phyloP scores from a whole-genome alignment of 1,140 invertebrate genomes.

The Thalassaphorura encarpata region DNA sequence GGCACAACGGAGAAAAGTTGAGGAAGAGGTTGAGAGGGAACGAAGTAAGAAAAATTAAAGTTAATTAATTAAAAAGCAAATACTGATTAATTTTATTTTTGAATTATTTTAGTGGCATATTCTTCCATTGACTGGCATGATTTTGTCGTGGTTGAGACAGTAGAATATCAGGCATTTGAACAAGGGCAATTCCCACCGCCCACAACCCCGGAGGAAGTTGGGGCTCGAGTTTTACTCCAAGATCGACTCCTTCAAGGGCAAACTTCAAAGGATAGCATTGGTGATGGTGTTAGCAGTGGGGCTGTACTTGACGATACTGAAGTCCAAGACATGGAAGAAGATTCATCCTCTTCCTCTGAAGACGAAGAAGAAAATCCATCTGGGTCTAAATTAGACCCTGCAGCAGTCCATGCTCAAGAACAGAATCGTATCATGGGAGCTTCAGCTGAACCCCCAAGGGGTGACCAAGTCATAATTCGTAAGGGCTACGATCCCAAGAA shows the following conservation, averaged over 20 bases:
- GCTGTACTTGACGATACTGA: conserved; percentile 1
- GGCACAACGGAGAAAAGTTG: conserved; percentile 77
- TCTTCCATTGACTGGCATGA: conserved; percentile 99
- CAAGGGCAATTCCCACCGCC: conserved; percentile 91
- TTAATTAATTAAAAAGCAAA: background rate
- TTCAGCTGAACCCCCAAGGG: conserved; percentile 62
- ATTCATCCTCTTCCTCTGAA: conserved; percentile 49
- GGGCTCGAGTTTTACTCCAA: conserved; percentile 82
- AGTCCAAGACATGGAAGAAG: conserved; percentile 80
- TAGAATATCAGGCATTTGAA: conserved; percentile 96
- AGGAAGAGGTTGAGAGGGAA: conserved; percentile 90
- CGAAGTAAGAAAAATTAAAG: conserved; percentile 45
- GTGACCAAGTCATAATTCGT: conserved; percentile 90
- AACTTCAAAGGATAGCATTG: no score
- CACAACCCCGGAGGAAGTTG: conserved; percentile 93
- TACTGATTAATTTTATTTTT: conserved; percentile 11
- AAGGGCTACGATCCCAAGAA: conserved; percentile 95
- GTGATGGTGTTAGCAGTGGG: conserved; percentile 37
- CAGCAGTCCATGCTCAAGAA: conserved; percentile 25
- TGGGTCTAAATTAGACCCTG: conserved; percentile 36
- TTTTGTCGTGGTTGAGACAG: conserved; percentile 98
- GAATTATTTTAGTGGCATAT: conserved; percentile 62
- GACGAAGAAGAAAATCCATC: no score
- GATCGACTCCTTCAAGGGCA: conserved; percentile 40
- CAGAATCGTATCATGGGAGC: conserved; percentile 14